phyloP scores from a whole-genome alignment of 2,113 vertebrate species.

The Mastomys coucha region DNA sequence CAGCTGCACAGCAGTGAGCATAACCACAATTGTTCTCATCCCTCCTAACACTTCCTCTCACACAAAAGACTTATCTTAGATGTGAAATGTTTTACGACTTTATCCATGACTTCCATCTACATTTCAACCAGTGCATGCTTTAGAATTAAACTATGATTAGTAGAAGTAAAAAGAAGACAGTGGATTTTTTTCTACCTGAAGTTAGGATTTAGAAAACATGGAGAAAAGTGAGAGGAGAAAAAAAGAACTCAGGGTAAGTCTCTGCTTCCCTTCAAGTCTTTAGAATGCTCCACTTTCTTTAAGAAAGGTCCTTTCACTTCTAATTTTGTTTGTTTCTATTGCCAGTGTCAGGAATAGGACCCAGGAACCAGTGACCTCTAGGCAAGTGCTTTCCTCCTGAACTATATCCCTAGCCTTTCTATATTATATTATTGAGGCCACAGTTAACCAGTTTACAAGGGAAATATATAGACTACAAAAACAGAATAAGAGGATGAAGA shows the following conservation, averaged over 20 bases:
- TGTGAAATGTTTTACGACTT: background rate
- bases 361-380: background rate
- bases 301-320: background rate
- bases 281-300: background rate
- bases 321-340: background rate
- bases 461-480: background rate
- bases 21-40: background rate
- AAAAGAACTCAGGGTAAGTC: background rate
- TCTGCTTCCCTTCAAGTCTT: conserved; percentile 1
- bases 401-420: background rate
- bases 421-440: background rate
- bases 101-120: background rate
- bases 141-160: background rate
- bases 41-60: background rate
- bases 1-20: background rate
- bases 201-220: background rate
- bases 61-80: background rate
- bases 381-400: background rate
- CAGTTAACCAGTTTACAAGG: conserved; percentile 1
- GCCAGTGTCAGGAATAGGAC: background rate
- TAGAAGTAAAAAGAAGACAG: background rate
- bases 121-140: background rate
- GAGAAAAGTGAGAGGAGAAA: background rate
- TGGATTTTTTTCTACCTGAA: background rate
- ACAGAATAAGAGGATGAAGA: background rate